phyloP scores from a whole-genome alignment of 30 jellyfish, hydroid and myxozoan genomes.

The Morbakka virulenta region DNA sequence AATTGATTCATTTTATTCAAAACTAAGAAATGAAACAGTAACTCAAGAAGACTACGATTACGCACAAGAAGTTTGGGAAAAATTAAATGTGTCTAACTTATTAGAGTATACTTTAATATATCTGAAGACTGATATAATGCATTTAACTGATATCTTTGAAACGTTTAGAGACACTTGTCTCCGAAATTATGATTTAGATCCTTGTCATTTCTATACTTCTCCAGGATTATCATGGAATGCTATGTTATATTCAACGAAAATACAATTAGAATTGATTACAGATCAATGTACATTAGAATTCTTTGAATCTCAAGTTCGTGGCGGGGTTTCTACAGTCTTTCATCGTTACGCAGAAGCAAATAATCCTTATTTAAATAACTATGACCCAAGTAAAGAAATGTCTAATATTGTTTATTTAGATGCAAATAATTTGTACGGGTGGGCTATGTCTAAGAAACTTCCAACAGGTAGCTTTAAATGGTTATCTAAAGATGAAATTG shows the following conservation, averaged over 20 bases:
- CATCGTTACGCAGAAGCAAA: too few species aligned
- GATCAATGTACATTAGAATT: constrained; percentile 5
- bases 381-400: constrained; percentile 79
- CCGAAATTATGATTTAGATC: too few species aligned
- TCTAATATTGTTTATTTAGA: constrained; percentile 24
- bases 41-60: constrained; percentile 32
- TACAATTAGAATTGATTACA: constrained; percentile 11
- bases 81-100: not conserved
- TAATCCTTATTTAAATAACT: constrained; percentile 31
- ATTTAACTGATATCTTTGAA: too few species aligned
- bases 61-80: constrained; percentile 16
- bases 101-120: constrained; percentile 27
- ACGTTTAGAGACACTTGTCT: constrained; percentile 17
- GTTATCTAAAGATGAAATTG: constrained; percentile 26
- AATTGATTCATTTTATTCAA: constrained; percentile 3
- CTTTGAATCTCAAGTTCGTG: too few species aligned
- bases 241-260: constrained; percentile 15
- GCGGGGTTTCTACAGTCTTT: too few species aligned
- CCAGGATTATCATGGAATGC: constrained; percentile 66
- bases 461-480: constrained; percentile 55
- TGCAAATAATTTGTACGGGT: too few species aligned
- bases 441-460: too few species aligned
- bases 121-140: too few species aligned
- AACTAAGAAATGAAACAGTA: not conserved
- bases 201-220: constrained; percentile 18